Percentiles rank a stretch among this genome's conserved stretches.
Conservation (phyloP, 2,888 invertebrate species). For the Drosophila formosana region DNA sequence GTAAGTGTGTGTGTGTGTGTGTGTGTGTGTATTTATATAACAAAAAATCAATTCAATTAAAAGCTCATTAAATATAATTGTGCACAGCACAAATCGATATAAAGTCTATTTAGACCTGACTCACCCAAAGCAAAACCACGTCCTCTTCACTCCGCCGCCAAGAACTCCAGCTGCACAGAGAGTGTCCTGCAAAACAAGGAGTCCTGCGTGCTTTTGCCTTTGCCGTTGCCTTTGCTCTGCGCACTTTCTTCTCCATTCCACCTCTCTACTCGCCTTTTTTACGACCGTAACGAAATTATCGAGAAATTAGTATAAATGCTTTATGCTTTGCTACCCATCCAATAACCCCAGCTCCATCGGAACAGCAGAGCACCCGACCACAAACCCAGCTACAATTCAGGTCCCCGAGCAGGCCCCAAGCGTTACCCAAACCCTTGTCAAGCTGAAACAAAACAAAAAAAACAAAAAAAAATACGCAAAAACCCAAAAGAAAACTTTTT, state of each 20-base stretch:
- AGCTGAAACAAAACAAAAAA: conserved; percentile 29
- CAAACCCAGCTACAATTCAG: conserved; percentile 12
- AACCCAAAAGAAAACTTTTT: conserved; percentile 39
- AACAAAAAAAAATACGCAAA: background rate
- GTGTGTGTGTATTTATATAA: conserved; percentile 35
- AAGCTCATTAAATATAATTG: conserved; percentile 75
- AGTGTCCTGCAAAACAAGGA: conserved; percentile 1
- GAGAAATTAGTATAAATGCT: conserved; percentile 77
- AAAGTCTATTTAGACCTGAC: conserved; percentile 53
- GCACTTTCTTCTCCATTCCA: conserved; percentile 2
- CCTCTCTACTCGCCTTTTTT: conserved; percentile 27
- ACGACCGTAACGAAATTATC: conserved; percentile 72
- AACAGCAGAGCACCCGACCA: conserved; percentile 11
- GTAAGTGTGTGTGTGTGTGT: conserved; percentile 4
- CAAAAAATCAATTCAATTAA: conserved; percentile 74
- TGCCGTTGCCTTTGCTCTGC: background rate
- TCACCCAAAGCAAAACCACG: conserved; percentile 30
- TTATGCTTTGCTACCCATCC: conserved; percentile 54
- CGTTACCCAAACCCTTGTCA: conserved; percentile 56
- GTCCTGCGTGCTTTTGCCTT: conserved; percentile 8
- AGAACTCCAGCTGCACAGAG: background rate
- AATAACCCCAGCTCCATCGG: conserved; percentile 18
- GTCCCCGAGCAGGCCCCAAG: conserved; percentile 32
- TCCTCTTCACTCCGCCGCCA: background rate
- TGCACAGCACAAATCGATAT: conserved; percentile 60